A percentile compares a stretch with the other conserved stretches of the same genome.
These are phyloP conservation scores for Hydra vulgaris DNA, from an alignment of 30 jellyfish, hydroid and myxozoan species.

Conservation along the genomic window DNA sequence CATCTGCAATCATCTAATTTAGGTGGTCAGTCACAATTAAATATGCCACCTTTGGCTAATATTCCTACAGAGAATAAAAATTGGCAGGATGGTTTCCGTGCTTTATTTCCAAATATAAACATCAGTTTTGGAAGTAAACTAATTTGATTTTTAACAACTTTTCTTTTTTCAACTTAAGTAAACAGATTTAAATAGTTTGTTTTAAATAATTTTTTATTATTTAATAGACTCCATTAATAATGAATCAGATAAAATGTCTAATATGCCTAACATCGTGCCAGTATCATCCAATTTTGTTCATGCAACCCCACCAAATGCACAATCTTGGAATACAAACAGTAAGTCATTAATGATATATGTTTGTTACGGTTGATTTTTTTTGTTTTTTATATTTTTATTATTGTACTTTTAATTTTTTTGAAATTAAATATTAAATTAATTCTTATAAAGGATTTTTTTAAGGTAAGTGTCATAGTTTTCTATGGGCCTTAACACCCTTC, in stretches of 20 bases:
- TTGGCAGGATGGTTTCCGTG: slow-evolving; percentile 86
- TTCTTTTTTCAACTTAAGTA: neutral
- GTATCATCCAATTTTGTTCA: neutral
- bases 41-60: slow-evolving; percentile 8
- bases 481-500: too few relatives aligned
- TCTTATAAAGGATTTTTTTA: too few relatives aligned
- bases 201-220: neutral
- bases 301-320: neutral
- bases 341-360: too few relatives aligned
- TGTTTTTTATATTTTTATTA: too few relatives aligned
- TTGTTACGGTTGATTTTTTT: too few relatives aligned
- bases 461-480: too few relatives aligned
- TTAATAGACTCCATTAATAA: neutral
- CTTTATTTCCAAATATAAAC: slow-evolving; percentile 74
- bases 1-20: neutral
- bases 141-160: neutral
- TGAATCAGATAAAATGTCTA: neutral
- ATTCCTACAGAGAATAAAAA: slow-evolving; percentile 36
- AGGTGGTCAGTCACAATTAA: neutral
- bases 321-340: neutral
- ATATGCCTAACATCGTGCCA: too few relatives aligned
- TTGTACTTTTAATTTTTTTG: too few relatives aligned
- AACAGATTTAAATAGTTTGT: neutral
- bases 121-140: slow-evolving; percentile 72
- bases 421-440: too few relatives aligned